Evolutionary conservation across 2,888 invertebrate species (phyloP), one percentile per base, ranked within the genome.

Genomic region (Cephus pygmeus): DNA sequence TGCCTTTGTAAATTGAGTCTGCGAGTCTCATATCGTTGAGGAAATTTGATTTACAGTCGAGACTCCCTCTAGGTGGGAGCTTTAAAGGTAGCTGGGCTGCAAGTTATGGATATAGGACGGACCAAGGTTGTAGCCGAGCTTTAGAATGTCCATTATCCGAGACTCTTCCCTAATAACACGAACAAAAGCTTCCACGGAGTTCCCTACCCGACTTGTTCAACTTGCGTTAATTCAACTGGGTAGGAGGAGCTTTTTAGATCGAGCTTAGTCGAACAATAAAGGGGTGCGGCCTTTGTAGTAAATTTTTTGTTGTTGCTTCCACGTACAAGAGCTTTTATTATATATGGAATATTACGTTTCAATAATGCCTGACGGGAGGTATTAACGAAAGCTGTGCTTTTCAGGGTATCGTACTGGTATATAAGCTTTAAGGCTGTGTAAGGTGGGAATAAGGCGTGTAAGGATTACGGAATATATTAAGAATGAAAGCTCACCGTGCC

Each of bases 401-500:
- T 69, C 73, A 73, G 76, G 35, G 3, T 80, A 11, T 71, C 40
- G 35, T 40, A 35, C 73, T 40, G 73, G 34, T 31, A 71, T 73
- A 40, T 9, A 56, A 56, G 40, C 40, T 56, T 1, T 23, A 23
- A 1, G 40, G 23, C 23, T 23, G 23, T 9, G 15, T 23, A 6
- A 56, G 9, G 40, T 9, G 35, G 12, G 35, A 12, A 35, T 35
- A 35, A 56, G 6, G 23, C 4, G 15, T 40, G 15, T 4, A 15
- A 40, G 4, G 0, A 15, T 15, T 40, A 15, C 15, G 15, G 23
- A 56, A 40, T 40, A 15, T 36, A 36, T 36, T 40, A 23, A 23
- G 73, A 76, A 77, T 77, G 69, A 75, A 76, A 76, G 85, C 90
- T 90, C 78, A 91, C 91, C 82, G 88, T 89, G 73, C 98, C 98